Evolutionary conservation across 1,140 invertebrate species (phyloP), one percentile per base, ranked within the genome.

Genomic region (Trypoxylus dichotomus): DNA sequence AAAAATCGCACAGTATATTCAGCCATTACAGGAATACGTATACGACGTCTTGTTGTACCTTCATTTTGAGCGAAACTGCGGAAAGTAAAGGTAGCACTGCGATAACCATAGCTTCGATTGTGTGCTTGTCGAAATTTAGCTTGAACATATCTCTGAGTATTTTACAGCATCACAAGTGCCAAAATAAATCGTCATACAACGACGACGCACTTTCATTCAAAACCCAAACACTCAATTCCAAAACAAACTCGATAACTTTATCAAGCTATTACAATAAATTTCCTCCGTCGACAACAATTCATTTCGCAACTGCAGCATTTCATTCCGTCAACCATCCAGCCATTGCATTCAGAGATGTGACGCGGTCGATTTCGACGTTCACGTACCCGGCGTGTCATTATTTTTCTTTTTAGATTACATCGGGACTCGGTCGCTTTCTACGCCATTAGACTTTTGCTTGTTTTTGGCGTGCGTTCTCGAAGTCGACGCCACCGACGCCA

Each of bases 401-500:
- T 74, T 41, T 74, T 42, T 74, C 72, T 47, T 74, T 74, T 74
- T 47, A 47, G 19, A 41, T 42, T 74, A 74, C 72, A 42, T 24
- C 29, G 32, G 29, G 27, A 29, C 42, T 37, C 74, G 32, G 24
- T 58, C 74, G 25, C 54, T 77, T 79, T 76, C 74, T 77, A 63
- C 79, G 73, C 79, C 79, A 79, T 79, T 79, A 68, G 68, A 43
- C 73, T 77, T 79, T 75, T 75, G 74, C 76, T 71, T 79, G 76
- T 79, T 79, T 79, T 77, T 77, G 60, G 72, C 68, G 77, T 63
- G 21, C 47, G 76, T n/a, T 8, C n/a, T 19, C 21, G n/a, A 6
- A n/a, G n/a, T n/a, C 58, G 10, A n/a, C n/a, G 21, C 21, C 21
- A 19, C 8, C 79, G 79, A 72, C 76, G 76, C 24, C 76, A 63